A percentile compares a stretch with the other conserved stretches of the same genome.
Conservation (phyloP, 2,797 vertebrate genomes). For the Catharus ustulatus region DNA sequence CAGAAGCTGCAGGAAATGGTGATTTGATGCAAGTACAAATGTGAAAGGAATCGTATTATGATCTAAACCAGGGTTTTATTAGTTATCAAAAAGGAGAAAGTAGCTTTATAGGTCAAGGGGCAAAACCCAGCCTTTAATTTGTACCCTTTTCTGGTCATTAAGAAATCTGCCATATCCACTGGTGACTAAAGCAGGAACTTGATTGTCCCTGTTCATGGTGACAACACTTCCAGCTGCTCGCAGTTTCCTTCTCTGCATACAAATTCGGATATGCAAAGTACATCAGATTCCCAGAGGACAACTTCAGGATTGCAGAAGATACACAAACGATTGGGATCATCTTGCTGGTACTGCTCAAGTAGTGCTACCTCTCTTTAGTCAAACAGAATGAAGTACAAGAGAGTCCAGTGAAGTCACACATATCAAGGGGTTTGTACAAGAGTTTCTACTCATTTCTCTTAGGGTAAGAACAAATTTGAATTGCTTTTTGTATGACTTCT, state of each 20-base stretch:
- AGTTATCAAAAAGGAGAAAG: neutral
- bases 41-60: neutral
- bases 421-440: neutral
- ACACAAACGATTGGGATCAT: neutral
- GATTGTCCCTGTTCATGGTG: neutral
- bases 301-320: conserved; percentile 10
- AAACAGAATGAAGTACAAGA: neutral
- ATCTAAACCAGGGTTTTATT: neutral
- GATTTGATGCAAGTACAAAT: conserved; percentile 34
- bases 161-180: conserved; percentile 9
- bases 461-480: neutral
- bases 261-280: conserved; percentile 37
- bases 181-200: conserved; percentile 27
- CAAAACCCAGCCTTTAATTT: neutral
- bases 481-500: neutral
- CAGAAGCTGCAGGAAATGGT: conserved; percentile 13
- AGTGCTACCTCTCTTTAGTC: neutral
- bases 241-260: conserved; percentile 33
- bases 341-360: neutral
- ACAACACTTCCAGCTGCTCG: conserved; percentile 36
- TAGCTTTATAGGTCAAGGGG: neutral
- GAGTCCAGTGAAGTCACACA: neutral
- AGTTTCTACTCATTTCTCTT: neutral
- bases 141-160: neutral
- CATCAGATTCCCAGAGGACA: conserved; percentile 21